These are phyloP conservation scores for Diplazon laetatorius DNA, from an alignment of 2,888 invertebrate genomes.

Conservation along the genomic window DNA sequence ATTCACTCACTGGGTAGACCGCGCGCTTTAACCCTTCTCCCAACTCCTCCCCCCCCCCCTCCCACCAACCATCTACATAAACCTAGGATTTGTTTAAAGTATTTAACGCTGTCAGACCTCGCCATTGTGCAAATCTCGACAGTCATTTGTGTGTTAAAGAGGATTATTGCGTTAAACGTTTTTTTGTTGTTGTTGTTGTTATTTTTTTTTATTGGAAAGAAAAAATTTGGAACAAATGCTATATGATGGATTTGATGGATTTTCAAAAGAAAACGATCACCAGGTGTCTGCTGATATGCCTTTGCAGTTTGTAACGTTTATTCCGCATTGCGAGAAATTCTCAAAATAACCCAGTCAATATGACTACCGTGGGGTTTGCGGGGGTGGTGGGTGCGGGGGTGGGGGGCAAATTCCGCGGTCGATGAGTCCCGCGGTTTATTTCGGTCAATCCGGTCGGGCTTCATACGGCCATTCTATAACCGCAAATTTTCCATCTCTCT, in stretches of 20 bases:
- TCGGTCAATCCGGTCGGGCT: slow-evolving; percentile 32
- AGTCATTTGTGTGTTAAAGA: slow-evolving; percentile 1
- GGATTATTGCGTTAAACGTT: neutral
- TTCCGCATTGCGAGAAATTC: slow-evolving; percentile 24
- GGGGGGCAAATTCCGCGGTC: slow-evolving; percentile 47
- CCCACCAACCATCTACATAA: slow-evolving; percentile 45
- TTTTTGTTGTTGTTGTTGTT: too few relatives aligned
- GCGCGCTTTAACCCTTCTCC: slow-evolving; percentile 41
- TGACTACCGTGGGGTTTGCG: slow-evolving; percentile 50
- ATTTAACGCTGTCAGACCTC: slow-evolving; percentile 59
- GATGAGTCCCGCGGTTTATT: slow-evolving; percentile 60
- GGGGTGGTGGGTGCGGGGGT: slow-evolving; percentile 54
- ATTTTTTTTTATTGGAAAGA: too few relatives aligned
- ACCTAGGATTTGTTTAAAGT: slow-evolving; percentile 58
- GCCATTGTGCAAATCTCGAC: neutral
- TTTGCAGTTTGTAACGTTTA: neutral
- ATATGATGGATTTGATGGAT: too few relatives aligned
- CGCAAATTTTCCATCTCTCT: slow-evolving; percentile 16
- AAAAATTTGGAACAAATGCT: too few relatives aligned
- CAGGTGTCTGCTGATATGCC: neutral
- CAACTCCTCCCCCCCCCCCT: slow-evolving; percentile 14
- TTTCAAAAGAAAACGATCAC: slow-evolving; percentile 1
- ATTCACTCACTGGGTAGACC: slow-evolving; percentile 64
- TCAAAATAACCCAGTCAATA: slow-evolving; percentile 36
- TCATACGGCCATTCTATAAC: slow-evolving; percentile 56